Percentiles rank a stretch among this genome's conserved stretches.
Conservation (phyloP, 2,113 vertebrate genomes). For the Embiotoca jacksoni region DNA sequence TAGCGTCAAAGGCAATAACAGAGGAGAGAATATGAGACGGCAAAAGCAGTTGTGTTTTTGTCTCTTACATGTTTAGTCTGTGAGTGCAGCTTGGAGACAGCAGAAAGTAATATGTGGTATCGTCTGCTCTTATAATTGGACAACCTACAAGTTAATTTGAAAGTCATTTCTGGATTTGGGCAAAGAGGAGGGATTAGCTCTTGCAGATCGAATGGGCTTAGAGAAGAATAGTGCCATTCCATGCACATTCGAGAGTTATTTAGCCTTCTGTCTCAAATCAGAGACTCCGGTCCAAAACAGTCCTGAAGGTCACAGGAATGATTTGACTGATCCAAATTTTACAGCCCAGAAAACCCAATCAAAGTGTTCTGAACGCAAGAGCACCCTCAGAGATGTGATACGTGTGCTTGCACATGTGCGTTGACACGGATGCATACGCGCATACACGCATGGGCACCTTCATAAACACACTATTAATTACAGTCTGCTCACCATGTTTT, state of each 20-base stretch:
- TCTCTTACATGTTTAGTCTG: slow-evolving; percentile 12
- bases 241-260: slow-evolving; percentile 67
- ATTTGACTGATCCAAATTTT: slow-evolving; percentile 62
- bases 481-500: slow-evolving; percentile 31
- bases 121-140: slow-evolving; percentile 67
- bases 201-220: slow-evolving; percentile 69
- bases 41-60: slow-evolving; percentile 18
- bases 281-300: slow-evolving; percentile 49
- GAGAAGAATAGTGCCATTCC: slow-evolving; percentile 71
- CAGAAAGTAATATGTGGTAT: slow-evolving; percentile 51
- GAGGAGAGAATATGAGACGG: slow-evolving; percentile 22
- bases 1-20: slow-evolving; percentile 37
- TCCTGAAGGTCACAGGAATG: slow-evolving; percentile 64
- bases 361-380: slow-evolving; percentile 34
- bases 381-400: slow-evolving; percentile 3
- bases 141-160: slow-evolving; percentile 72
- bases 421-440: neutral
- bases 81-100: slow-evolving; percentile 23
- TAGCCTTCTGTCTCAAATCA: slow-evolving; percentile 61
- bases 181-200: slow-evolving; percentile 69
- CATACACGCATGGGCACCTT: slow-evolving; percentile 28
- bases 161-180: slow-evolving; percentile 72
- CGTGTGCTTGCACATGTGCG: neutral
- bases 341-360: slow-evolving; percentile 59
- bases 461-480: slow-evolving; percentile 45